phyloP scores from a whole-genome alignment of 2,113 vertebrate genomes.

The Ciconia stormi region DNA sequence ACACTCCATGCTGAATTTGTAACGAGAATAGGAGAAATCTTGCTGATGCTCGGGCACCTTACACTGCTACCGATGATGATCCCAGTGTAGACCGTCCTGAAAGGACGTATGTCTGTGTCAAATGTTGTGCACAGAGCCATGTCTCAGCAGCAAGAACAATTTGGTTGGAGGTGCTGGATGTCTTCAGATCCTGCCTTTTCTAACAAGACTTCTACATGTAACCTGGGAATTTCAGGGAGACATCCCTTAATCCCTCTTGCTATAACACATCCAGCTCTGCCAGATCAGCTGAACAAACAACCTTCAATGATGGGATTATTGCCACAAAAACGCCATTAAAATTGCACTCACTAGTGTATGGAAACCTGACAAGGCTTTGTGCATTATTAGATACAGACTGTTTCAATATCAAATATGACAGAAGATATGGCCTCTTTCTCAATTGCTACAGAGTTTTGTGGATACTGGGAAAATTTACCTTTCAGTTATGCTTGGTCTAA shows the following conservation, averaged over 20 bases:
- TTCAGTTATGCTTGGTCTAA: not conserved
- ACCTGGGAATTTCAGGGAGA: not conserved
- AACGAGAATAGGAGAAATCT: not conserved
- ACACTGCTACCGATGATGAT: not conserved
- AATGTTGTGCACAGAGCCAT: not conserved
- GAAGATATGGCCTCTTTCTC: not conserved
- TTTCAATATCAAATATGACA: not conserved
- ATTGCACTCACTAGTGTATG: not conserved
- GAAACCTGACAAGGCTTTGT: not conserved
- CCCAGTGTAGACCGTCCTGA: not conserved
- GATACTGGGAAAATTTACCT: not conserved
- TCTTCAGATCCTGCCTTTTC: not conserved
- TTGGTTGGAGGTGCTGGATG: not conserved
- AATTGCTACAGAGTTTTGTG: not conserved
- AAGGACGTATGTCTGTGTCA: not conserved
- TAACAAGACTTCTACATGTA: not conserved
- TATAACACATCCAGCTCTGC: not conserved
- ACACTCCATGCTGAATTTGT: not conserved
- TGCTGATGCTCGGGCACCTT: not conserved
- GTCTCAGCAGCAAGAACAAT: not conserved
- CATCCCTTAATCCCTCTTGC: not conserved
- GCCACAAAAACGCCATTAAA: not conserved
- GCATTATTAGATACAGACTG: not conserved
- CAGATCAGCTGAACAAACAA: not conserved
- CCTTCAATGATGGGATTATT: not conserved